Evolutionary conservation across 2,797 vertebrate genomes (phyloP), one percentile per base, ranked within the genome.

Genomic region (Enteromius thamalakanensis): DNA sequence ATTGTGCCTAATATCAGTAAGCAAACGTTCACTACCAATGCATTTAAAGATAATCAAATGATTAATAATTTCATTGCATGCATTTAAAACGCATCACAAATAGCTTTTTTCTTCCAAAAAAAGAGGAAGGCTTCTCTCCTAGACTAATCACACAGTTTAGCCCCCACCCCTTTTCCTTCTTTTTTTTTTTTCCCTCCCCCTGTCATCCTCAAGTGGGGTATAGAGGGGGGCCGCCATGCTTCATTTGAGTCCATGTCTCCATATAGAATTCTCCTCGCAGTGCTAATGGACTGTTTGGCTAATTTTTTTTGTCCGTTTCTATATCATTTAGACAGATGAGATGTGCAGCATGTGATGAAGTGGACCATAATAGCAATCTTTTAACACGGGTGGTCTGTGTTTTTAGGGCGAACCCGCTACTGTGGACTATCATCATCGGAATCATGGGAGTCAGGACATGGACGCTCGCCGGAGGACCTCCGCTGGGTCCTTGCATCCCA

Each of bases 321-420:
- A n/a, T 84, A 47, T 86, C 79, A 85, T 84, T 84, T 55, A 76
- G 79, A 84, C 76, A 58, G 45, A 84, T 79, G 79, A 53, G 40
- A 79, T 29, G 32, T 69, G 75, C 69, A 19, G 72, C 40, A 45
- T 85, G 77, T 81, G 67, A 74, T 34, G 85, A 62, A 82, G 65
- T 87, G 79, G 79, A 84, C 70, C 21, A 77, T 84, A 74, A 75
- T 83, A 69, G 83, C 87, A 84, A 86, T 79, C 78, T 85, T 86
- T 83, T 88, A 88, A 88, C 88, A 84, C 75, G 37, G 26, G 47
- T 81, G 88, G 71, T 89, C 84, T 89, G 84, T 88, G 82, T 91
- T 88, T 85, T 88, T 65, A 86, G 87, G 87, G 88, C 84, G 89
- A 87, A 86, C 85, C 90, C 86, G 85, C 86, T 89, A 89, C 85